Evolutionary conservation across 2,888 invertebrate species (phyloP).

Genomic region (Yponomeuta plumbellus): DNA sequence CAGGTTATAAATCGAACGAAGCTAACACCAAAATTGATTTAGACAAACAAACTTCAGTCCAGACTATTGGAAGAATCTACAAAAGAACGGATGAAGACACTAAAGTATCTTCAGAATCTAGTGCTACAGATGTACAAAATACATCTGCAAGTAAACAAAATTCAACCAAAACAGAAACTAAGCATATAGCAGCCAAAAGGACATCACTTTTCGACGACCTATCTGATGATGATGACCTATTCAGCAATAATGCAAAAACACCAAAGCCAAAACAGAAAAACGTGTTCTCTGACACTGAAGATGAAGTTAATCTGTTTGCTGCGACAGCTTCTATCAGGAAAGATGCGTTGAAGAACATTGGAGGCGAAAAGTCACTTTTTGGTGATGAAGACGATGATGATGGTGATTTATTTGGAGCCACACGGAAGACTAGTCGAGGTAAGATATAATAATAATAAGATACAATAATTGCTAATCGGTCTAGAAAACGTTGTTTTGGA

Average conservation of each 20-base stretch:
- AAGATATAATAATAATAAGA: too few relatives aligned
- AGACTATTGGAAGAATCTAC: constrained; percentile 12
- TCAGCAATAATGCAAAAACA: constrained; percentile 35
- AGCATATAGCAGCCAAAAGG: constrained; percentile 20
- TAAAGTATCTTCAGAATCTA: constrained; percentile 20
- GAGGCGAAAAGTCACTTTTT: constrained; percentile 46
- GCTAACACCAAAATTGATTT: not conserved
- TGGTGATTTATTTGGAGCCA: constrained; percentile 52
- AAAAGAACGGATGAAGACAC: constrained; percentile 21
- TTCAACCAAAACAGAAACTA: constrained; percentile 13
- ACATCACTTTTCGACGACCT: constrained; percentile 46
- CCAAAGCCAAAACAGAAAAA: constrained; percentile 26
- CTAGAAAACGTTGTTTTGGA: not conserved
- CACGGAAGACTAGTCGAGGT: constrained; percentile 29
- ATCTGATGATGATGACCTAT: constrained; percentile 50
- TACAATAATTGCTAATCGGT: constrained; percentile 17
- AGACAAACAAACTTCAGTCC: not conserved
- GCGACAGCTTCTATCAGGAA: constrained; percentile 22
- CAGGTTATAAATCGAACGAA: not conserved
- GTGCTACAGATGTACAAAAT: constrained; percentile 19
- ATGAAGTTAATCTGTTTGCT: constrained; percentile 54
- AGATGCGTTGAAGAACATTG: constrained; percentile 29
- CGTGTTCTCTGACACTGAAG: constrained; percentile 51
- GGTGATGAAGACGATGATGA: constrained; percentile 58
- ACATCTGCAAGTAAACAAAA: constrained; percentile 27